Conservation (phyloP, 2,888 invertebrate species). For the Plutella xylostella region DNA sequence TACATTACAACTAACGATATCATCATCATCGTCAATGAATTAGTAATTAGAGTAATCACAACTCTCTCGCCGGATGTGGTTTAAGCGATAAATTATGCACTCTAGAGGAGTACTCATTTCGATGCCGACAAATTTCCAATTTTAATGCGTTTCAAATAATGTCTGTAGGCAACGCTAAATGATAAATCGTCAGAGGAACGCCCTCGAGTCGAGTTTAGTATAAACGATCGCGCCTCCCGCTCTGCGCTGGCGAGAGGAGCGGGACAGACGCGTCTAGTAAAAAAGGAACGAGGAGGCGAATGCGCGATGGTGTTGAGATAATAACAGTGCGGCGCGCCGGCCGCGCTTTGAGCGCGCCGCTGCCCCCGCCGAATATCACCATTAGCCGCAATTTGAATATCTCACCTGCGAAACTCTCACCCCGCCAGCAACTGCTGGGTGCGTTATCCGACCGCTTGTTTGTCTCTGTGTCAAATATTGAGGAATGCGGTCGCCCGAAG, state of each 20-base stretch:
- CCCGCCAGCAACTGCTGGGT: conserved; percentile 28
- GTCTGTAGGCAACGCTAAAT: conserved; percentile 68
- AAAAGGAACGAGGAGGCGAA: conserved; percentile 62
- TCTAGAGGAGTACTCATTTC: conserved; percentile 63
- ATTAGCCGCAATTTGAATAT: conserved; percentile 58
- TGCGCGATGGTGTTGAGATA: conserved; percentile 68
- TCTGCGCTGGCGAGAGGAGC: conserved; percentile 35
- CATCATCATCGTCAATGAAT: conserved; percentile 36
- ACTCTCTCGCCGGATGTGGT: conserved; percentile 45
- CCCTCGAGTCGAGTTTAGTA: conserved; percentile 54
- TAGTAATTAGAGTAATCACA: conserved; percentile 54
- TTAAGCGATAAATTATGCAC: conserved; percentile 65
- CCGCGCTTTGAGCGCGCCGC: conserved; percentile 46
- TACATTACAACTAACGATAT: too few species aligned
- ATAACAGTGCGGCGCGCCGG: conserved; percentile 58
- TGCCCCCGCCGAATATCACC: conserved; percentile 51
- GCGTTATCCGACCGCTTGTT: conserved; percentile 2
- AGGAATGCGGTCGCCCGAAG: conserved; percentile 41
- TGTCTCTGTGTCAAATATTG: conserved; percentile 16
- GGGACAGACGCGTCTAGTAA: conserved; percentile 55
- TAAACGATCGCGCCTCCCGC: conserved; percentile 47
- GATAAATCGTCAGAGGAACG: conserved; percentile 66
- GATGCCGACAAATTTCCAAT: conserved; percentile 68
- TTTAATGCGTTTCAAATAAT: conserved; percentile 70
- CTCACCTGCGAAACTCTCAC: conserved; percentile 41